Percentiles rank a stretch among this genome's conserved stretches.
phyloP scores from a whole-genome alignment of 2,888 invertebrate species.

The Apomyelois bistriatella region DNA sequence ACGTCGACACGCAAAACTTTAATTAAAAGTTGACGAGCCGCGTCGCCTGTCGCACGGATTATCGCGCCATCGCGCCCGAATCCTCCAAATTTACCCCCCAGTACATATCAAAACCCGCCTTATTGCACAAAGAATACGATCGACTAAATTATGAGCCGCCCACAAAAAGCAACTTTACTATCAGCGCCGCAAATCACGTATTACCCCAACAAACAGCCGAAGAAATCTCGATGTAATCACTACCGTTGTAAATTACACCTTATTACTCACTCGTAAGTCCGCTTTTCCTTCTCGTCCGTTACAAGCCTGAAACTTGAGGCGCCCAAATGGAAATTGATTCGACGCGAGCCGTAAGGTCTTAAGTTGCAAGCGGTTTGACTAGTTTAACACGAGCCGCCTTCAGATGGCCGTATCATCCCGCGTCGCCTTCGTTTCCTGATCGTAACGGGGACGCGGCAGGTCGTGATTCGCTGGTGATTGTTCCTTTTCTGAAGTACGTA shows the following conservation, averaged over 20 bases:
- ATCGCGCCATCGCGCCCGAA: conserved; percentile 33
- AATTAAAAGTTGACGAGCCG: conserved; percentile 58
- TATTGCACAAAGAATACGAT: conserved; percentile 35
- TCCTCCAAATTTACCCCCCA: conserved; percentile 30
- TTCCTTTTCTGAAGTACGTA: conserved; percentile 40
- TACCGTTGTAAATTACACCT: conserved; percentile 51
- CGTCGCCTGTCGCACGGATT: conserved; percentile 33
- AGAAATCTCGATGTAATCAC: conserved; percentile 46
- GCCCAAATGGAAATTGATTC: conserved; percentile 71
- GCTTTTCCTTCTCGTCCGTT: conserved; percentile 36
- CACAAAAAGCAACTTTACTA: conserved; percentile 48
- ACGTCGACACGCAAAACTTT: conserved; percentile 38
- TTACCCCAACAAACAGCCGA: conserved; percentile 67
- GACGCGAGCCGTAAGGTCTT: conserved; percentile 58
- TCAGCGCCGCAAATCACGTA: conserved; percentile 69
- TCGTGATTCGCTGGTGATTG: conserved; percentile 37
- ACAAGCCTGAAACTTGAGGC: conserved; percentile 34
- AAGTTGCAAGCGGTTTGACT: conserved; percentile 37
- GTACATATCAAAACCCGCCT: conserved; percentile 29
- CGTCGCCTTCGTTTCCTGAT: conserved; percentile 24
- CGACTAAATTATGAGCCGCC: conserved; percentile 19
- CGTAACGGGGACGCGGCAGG: conserved; percentile 32
- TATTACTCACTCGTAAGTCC: conserved; percentile 42
- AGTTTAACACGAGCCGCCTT: conserved; percentile 29
- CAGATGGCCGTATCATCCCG: conserved; percentile 43